A percentile compares a stretch with the other conserved stretches of the same genome.
phyloP scores from a whole-genome alignment of 2,797 vertebrate genomes.

The Sebastes miniatus region DNA sequence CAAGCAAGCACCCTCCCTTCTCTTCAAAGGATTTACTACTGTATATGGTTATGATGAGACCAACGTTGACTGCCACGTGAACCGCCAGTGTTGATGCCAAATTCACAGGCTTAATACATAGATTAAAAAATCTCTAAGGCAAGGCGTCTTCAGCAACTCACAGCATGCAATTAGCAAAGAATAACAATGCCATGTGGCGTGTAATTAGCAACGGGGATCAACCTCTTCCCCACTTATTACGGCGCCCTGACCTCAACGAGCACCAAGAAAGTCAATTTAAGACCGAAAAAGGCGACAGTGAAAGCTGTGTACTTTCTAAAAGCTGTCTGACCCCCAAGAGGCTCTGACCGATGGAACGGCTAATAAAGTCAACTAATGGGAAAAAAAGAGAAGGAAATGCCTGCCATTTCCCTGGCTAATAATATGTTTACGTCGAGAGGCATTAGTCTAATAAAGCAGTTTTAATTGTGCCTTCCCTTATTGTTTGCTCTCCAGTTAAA shows the following conservation, averaged over 20 bases:
- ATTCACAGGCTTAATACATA: conserved; percentile 53
- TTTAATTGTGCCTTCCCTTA: conserved; percentile 69
- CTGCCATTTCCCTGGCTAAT: conserved; percentile 35
- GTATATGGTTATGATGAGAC: not conserved
- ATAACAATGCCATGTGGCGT: conserved; percentile 77
- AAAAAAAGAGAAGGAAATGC: not conserved
- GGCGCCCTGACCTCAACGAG: conserved; percentile 63
- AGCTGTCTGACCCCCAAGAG: conserved; percentile 50
- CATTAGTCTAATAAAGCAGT: conserved; percentile 69
- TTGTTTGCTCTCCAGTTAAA: conserved; percentile 73
- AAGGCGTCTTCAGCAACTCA: conserved; percentile 49
- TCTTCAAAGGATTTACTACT: conserved; percentile 1
- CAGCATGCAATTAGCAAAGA: conserved; percentile 74
- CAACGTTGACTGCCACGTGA: conserved; percentile 17
- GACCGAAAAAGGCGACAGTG: conserved; percentile 23
- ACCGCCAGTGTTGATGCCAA: conserved; percentile 43
- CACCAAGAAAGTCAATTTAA: conserved; percentile 65
- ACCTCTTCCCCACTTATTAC: conserved; percentile 60
- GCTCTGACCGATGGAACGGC: conserved; percentile 20
- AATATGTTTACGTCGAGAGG: conserved; percentile 61
- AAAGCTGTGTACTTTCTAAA: conserved; percentile 31
- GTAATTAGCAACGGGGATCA: conserved; percentile 76
- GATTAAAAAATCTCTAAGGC: conserved; percentile 69
- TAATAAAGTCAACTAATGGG: conserved; percentile 44
- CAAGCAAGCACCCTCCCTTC: not conserved